These are phyloP conservation scores for Chelonoidis abingdonii DNA, from an alignment of 2,113 vertebrate species.

Conservation along the genomic window DNA sequence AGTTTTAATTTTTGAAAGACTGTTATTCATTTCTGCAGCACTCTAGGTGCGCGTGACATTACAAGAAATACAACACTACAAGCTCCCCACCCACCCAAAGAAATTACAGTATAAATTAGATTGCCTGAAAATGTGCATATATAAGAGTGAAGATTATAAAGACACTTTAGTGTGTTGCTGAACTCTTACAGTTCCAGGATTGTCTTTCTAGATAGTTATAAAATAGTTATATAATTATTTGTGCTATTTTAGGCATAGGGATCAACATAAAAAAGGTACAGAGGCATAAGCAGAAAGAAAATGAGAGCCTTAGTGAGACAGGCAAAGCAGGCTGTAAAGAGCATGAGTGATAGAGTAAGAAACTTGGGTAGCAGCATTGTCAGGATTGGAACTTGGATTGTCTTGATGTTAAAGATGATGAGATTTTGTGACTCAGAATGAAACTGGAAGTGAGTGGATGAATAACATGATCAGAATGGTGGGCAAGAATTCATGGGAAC, in stretches of 20 bases:
- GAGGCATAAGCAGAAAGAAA: neutral
- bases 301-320: neutral
- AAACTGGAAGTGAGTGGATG: neutral
- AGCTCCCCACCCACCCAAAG: neutral
- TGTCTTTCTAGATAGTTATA: neutral
- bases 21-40: neutral
- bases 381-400: neutral
- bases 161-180: accelerated
- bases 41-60: neutral
- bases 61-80: neutral
- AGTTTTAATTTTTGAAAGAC: neutral
- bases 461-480: neutral
- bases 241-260: neutral
- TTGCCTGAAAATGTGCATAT: neutral
- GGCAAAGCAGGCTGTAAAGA: neutral
- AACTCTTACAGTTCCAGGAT: neutral
- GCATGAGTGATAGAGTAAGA: neutral
- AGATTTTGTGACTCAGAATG: neutral
- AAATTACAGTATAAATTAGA: neutral
- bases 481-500: neutral
- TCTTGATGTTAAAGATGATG: neutral
- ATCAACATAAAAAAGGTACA: neutral
- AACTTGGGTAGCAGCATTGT: neutral
- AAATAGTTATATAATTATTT: neutral
- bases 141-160: neutral